These are phyloP conservation scores for Corythoichthys intestinalis DNA, from an alignment of 2,113 vertebrate species.

Conservation along the genomic window DNA sequence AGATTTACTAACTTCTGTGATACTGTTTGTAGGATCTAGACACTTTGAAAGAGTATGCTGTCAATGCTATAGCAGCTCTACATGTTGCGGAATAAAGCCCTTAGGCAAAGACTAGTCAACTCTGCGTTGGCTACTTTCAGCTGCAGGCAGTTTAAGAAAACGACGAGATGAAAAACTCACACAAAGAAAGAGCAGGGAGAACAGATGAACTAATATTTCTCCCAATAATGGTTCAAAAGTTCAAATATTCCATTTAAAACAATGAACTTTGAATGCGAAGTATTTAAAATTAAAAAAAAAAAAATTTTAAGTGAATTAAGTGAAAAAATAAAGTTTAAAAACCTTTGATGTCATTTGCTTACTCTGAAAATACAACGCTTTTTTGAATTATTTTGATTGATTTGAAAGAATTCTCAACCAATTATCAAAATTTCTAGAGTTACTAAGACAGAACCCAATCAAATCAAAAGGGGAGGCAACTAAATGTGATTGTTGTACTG, in stretches of 20 bases:
- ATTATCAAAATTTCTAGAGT: too few species aligned
- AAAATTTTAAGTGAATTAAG: neutral
- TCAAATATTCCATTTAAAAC: neutral
- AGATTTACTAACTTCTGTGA: neutral
- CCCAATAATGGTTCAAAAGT: neutral
- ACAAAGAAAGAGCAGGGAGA: neutral
- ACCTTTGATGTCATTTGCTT: neutral
- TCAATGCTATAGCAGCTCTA: neutral
- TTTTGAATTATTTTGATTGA: neutral
- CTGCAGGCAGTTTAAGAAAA: neutral
- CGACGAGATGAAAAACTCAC: neutral
- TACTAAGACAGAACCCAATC: too few species aligned
- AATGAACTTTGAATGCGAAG: neutral
- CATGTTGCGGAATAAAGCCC: neutral
- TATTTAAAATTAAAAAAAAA: neutral
- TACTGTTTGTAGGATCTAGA: neutral
- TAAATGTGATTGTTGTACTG: too few species aligned
- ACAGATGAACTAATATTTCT: neutral
- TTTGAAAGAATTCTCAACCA: too few species aligned
- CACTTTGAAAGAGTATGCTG: neutral
- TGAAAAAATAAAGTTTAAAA: too few species aligned
- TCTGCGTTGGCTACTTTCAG: neutral
- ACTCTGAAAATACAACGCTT: neutral
- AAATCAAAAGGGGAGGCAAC: too few species aligned
- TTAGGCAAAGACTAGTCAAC: neutral